Percentiles rank a stretch among this genome's conserved stretches.
Conservation (phyloP, 1,140 invertebrate genomes). For the Xylocopa sonorina region DNA sequence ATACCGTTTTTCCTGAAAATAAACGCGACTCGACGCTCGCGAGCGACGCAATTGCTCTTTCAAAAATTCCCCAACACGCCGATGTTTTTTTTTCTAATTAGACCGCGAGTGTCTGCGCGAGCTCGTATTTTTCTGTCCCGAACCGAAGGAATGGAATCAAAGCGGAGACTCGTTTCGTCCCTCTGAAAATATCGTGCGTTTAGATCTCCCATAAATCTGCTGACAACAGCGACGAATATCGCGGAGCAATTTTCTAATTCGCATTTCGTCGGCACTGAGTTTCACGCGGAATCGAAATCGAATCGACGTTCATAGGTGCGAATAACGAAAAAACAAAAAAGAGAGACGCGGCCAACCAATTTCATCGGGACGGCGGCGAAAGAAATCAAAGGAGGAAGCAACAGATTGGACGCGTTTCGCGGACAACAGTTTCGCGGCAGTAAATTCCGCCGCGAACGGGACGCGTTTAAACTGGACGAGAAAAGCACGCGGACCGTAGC, state of each 20-base stretch:
- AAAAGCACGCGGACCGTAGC: constrained; percentile 29
- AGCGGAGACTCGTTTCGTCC: too few relatives aligned
- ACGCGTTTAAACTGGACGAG: constrained; percentile 53
- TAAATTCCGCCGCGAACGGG: constrained; percentile 26
- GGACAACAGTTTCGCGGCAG: constrained; percentile 36
- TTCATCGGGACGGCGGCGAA: too few relatives aligned
- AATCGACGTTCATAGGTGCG: background rate
- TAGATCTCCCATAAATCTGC: too few relatives aligned
- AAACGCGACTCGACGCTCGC: background rate
- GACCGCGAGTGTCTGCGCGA: too few relatives aligned
- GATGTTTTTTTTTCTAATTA: too few relatives aligned
- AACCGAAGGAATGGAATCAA: too few relatives aligned
- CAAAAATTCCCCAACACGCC: too few relatives aligned
- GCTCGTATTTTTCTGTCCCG: too few relatives aligned
- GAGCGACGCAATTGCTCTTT: background rate
- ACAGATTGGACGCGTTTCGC: constrained; percentile 47
- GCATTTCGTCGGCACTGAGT: background rate
- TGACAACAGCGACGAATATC: too few relatives aligned
- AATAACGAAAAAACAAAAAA: too few relatives aligned
- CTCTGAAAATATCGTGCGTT: too few relatives aligned
- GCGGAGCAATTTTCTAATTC: too few relatives aligned
- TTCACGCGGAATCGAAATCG: background rate
- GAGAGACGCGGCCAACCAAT: background rate
- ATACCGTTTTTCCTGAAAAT: background rate
- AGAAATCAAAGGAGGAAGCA: constrained; percentile 43